phyloP scores from a whole-genome alignment of 2,888 invertebrate genomes.

The Hydrotaea cyrtoneurina region DNA sequence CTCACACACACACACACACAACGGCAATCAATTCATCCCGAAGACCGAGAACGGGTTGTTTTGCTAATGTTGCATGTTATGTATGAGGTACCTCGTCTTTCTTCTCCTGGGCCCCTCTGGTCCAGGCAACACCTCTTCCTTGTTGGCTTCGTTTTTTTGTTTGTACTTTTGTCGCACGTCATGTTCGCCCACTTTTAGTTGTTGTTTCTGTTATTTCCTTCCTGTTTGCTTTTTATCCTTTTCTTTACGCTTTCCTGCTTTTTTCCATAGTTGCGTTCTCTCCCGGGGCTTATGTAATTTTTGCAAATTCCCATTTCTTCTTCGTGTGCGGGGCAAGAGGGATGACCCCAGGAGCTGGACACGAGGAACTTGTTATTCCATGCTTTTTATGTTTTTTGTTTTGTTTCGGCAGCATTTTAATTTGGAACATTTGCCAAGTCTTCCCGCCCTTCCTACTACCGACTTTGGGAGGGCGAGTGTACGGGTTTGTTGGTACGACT shows the following conservation, averaged over 20 bases:
- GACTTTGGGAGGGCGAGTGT: not conserved
- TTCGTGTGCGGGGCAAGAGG: not conserved
- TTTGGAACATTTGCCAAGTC: conserved; percentile 58
- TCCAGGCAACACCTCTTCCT: not conserved
- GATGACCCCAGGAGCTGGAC: not conserved
- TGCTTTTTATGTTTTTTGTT: conserved; percentile 10
- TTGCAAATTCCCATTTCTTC: conserved; percentile 31
- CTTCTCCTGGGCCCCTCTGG: not conserved
- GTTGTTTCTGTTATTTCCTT: conserved; percentile 50
- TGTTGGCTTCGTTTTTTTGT: not conserved
- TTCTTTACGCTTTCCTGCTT: conserved; percentile 40
- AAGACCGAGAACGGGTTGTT: conserved; percentile 24
- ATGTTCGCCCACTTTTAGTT: conserved; percentile 62
- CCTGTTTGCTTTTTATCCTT: conserved; percentile 2
- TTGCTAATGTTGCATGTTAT: not conserved
- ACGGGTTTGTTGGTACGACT: not conserved
- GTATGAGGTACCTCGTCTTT: not conserved
- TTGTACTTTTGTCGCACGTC: conserved; percentile 37
- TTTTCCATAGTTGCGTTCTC: conserved; percentile 39
- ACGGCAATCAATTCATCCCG: conserved; percentile 6
- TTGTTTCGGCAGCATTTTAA: conserved; percentile 43
- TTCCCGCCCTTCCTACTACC: not conserved
- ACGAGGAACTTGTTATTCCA: conserved; percentile 27
- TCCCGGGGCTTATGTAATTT: conserved; percentile 53
- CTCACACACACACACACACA: conserved; percentile 25